Evolutionary conservation across 2,113 vertebrate genomes (phyloP).

Genomic region (Microtus richardsoni): DNA sequence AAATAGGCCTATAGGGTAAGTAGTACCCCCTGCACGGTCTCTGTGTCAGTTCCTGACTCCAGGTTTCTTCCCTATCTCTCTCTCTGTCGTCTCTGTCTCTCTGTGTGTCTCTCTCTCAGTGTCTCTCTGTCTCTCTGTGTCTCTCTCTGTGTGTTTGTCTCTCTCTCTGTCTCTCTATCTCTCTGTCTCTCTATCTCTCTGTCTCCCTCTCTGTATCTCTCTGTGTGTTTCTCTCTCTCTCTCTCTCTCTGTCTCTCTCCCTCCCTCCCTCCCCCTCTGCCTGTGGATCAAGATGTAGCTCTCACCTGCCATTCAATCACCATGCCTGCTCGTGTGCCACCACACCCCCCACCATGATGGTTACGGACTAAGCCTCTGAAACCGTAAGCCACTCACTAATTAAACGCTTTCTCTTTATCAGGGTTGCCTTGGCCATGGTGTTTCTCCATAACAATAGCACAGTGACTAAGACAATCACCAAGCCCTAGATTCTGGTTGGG

Average conservation of each 20-base stretch:
- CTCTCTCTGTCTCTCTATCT: not conserved
- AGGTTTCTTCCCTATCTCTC: too few species aligned
- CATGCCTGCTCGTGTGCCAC: not conserved
- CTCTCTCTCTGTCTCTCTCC: not conserved
- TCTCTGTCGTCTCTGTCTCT: too few species aligned
- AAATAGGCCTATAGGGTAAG: too few species aligned
- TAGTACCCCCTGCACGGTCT: too few species aligned
- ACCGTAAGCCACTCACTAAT: not conserved
- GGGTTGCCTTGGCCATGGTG: not conserved
- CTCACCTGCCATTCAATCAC: not conserved
- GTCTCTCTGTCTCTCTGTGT: too few species aligned
- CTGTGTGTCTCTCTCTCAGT: not conserved
- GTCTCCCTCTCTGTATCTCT: not conserved
- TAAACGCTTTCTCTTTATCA: not conserved
- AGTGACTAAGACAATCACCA: not conserved
- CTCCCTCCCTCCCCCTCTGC: rapidly evolving
- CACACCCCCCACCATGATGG: not conserved
- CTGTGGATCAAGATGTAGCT: not conserved
- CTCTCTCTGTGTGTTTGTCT: not conserved
- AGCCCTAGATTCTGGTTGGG: not conserved
- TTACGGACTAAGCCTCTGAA: not conserved
- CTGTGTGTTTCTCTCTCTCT: not conserved
- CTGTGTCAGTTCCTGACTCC: too few species aligned
- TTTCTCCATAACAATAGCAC: not conserved
- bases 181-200: not conserved